Percentiles rank a stretch among this genome's conserved stretches.
phyloP scores from a whole-genome alignment of 1,140 invertebrate genomes.

The Octopus sinensis region DNA sequence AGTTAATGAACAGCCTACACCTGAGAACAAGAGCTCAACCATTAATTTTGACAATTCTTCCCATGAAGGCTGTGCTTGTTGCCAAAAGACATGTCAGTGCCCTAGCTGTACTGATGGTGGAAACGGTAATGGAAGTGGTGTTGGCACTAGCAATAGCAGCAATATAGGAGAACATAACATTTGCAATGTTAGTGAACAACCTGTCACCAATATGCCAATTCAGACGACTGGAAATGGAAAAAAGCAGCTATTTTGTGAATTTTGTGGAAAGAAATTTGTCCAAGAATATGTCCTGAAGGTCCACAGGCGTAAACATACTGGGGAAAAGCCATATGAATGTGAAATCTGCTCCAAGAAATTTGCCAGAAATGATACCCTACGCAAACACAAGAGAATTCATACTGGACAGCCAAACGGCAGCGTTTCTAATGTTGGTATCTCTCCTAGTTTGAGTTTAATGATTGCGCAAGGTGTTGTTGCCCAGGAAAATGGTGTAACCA shows the following conservation, averaged over 20 bases:
- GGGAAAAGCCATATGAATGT: slow-evolving; percentile 7
- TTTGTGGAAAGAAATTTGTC: slow-evolving; percentile 25
- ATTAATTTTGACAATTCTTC: too few species aligned
- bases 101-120: too few species aligned
- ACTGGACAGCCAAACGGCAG: neutral
- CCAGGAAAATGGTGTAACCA: neutral
- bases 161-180: too few species aligned
- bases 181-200: too few species aligned
- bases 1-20: too few species aligned
- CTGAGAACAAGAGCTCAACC: too few species aligned
- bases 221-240: slow-evolving; percentile 19
- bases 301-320: slow-evolving; percentile 22
- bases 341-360: neutral
- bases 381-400: neutral
- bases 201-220: too few species aligned
- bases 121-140: too few species aligned
- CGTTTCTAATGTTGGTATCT: neutral
- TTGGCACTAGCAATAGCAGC: too few species aligned
- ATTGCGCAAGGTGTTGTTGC: neutral
- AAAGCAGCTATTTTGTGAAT: slow-evolving; percentile 23
- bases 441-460: neutral
- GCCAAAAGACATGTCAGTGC: too few species aligned
- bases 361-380: neutral
- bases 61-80: too few species aligned
- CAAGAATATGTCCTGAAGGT: slow-evolving; percentile 20